Base-by-base conservation (phyloP, 1,140 invertebrate genomes). In the Drosophila varians region DNA sequence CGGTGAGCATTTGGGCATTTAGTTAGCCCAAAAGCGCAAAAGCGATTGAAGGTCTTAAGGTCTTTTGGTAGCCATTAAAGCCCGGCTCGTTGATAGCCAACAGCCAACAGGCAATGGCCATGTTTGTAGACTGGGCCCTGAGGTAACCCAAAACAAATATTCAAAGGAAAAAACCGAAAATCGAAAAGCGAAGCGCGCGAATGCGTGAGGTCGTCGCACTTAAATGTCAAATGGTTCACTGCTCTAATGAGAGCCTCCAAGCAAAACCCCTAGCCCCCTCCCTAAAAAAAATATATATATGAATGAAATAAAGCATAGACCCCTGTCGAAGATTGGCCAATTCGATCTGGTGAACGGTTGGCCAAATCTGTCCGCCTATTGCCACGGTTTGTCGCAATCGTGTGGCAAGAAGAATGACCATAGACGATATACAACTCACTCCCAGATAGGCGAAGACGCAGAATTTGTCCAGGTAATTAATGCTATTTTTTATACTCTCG, bases 401-500 rank as follows among this genome's bases (percentile, higher is more conserved):
- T 82, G 79, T 79, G 75, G 79, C 79, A 84, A 83, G 79, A 77
- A 83, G 79, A 83, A 83, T 83, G 79, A 79, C 79, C 79, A 83
- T 79, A 82, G 83, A 74, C 54, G 61, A 70, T 78, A 60, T 68
- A 62, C 74, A 73, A 71, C 58, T 52, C 43, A 46, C 49, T 65
- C 45, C 46, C 19, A 34, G 26, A 65, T 19, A 26, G 36, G 9
- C 62, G 34, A 25, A 58, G 34, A 25, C 19, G 46, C 58, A 43
- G 47, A 66, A 65, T 19, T 52, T 52, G 45, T 62, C 43, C 18
- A 36, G 36, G 21, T 52, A 66, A 66, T 65, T 66, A 66, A 65
- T 26, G 62, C 21, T 19, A 45, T 66, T 43, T 65, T 9, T 34
- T 38, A 31, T 31, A 31, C 28, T n/a, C 28, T 31, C 11, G 9